Percentiles rank a stretch among this genome's conserved stretches.
Conservation (phyloP, 2,888 invertebrate species). For the Diplolepis rosae region DNA sequence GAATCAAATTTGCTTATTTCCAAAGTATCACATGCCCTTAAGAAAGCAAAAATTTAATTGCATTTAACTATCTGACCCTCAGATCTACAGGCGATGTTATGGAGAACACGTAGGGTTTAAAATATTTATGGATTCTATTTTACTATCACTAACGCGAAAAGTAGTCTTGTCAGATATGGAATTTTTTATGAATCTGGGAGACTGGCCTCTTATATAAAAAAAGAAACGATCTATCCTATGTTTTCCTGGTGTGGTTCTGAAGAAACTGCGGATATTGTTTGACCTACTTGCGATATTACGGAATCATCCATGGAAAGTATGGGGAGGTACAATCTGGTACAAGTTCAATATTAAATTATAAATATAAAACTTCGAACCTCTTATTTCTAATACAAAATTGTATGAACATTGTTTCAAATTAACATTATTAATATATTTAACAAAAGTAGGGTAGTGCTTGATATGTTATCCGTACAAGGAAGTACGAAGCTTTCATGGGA, state of each 20-base stretch:
- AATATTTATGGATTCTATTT: conserved; percentile 93
- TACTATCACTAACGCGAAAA: conserved; percentile 88
- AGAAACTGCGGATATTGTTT: conserved; percentile 88
- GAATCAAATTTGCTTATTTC: too few species aligned
- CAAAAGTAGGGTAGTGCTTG: conserved; percentile 86
- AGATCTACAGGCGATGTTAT: conserved; percentile 90
- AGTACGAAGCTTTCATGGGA: conserved; percentile 84
- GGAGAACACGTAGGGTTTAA: conserved; percentile 97
- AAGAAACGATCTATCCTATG: conserved; percentile 81
- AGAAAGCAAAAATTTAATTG: background rate
- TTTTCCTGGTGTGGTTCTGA: conserved; percentile 98
- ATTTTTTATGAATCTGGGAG: conserved; percentile 93
- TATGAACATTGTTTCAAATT: background rate
- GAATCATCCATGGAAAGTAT: conserved; percentile 94
- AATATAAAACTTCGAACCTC: too few species aligned
- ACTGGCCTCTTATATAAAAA: conserved; percentile 89
- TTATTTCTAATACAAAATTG: too few species aligned
- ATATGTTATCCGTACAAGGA: conserved; percentile 92
- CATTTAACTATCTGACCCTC: background rate
- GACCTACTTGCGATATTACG: conserved; percentile 97
- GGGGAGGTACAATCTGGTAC: conserved; percentile 93
- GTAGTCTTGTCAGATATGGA: conserved; percentile 89
- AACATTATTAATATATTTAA: background rate
- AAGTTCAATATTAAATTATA: background rate
- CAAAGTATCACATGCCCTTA: too few species aligned